These are phyloP conservation scores for Dicerorhinus sumatrensis DNA, from an alignment of 2,113 vertebrate genomes.

Conservation along the genomic window DNA sequence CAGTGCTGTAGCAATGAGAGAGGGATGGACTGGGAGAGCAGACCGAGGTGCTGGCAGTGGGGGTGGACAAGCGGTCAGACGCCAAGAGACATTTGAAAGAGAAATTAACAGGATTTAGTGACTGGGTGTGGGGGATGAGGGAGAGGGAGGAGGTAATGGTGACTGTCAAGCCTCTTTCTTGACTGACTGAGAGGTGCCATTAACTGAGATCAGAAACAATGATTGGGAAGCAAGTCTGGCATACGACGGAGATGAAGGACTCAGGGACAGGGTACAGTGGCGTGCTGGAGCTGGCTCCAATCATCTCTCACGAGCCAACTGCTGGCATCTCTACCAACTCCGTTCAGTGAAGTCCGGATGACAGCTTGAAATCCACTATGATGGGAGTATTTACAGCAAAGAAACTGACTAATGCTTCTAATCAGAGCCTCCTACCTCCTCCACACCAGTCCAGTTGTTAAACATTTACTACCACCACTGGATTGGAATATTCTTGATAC, in stretches of 20 bases:
- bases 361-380: not conserved
- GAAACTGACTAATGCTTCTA: not conserved
- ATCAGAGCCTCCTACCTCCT: not conserved
- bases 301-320: not conserved
- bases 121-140: too few species aligned
- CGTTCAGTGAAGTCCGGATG: too few species aligned
- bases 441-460: not conserved
- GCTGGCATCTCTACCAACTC: not conserved
- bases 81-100: not conserved
- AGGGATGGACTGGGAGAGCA: fast-evolving
- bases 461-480: not conserved
- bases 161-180: not conserved
- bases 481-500: not conserved
- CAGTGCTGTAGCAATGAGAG: fast-evolving
- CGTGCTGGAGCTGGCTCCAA: fast-evolving
- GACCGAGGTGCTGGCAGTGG: not conserved
- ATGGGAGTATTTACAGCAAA: not conserved
- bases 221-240: not conserved
- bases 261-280: fast-evolving
- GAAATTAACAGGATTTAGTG: not conserved
- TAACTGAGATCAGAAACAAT: not conserved
- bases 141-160: too few species aligned
- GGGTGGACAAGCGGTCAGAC: not conserved
- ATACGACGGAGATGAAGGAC: not conserved
- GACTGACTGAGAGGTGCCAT: not conserved